Percentiles rank a stretch among this genome's conserved stretches.
These are phyloP conservation scores for Burhinus bistriatus DNA, from an alignment of 2,113 vertebrate genomes.

Conservation along the genomic window DNA sequence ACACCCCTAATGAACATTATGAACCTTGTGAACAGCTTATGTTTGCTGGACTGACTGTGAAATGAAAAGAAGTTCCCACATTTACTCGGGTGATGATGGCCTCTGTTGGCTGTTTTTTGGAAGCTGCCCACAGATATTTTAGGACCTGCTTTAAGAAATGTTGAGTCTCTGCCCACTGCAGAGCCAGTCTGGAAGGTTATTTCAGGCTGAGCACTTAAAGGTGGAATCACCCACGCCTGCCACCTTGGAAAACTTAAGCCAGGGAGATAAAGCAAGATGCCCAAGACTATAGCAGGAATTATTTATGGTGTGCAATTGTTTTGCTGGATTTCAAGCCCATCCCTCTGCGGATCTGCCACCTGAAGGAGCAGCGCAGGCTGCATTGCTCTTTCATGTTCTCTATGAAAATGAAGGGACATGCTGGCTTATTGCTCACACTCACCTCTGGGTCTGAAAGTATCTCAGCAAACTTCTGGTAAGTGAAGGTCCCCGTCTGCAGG, in stretches of 20 bases:
- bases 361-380: background rate
- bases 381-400: fast-evolving
- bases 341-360: background rate
- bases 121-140: background rate
- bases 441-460: slow-evolving; percentile 86
- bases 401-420: background rate
- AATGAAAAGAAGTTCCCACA: background rate
- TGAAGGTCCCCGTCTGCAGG: slow-evolving; percentile 86
- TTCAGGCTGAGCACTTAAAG: background rate
- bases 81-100: background rate
- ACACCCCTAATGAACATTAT: background rate
- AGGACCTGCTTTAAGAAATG: background rate
- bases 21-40: background rate
- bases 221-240: background rate
- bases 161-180: background rate
- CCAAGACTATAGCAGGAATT: background rate
- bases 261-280: background rate
- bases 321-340: background rate
- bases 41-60: background rate
- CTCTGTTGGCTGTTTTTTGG: background rate
- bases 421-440: slow-evolving; percentile 25
- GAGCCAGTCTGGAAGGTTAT: background rate
- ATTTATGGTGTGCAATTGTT: background rate
- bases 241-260: background rate
- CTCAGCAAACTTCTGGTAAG: slow-evolving; percentile 83